Evolutionary conservation across 2,113 vertebrate genomes (phyloP).

Genomic region (Panthera uncia): DNA sequence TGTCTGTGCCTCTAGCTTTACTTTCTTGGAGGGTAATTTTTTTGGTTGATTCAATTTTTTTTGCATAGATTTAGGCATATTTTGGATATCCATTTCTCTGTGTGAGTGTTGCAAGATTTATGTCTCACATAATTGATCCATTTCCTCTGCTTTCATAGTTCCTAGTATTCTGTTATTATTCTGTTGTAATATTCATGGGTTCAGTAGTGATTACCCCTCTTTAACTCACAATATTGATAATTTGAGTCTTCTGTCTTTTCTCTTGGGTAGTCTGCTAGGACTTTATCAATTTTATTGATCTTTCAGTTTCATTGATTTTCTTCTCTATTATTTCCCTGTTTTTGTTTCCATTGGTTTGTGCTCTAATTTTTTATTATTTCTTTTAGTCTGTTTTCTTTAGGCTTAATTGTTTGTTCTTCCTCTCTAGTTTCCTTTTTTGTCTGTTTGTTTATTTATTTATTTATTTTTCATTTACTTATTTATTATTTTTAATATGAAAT

Average conservation of each 20-base stretch:
- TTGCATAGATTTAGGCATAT: background rate
- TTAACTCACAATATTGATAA: background rate
- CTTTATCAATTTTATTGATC: background rate
- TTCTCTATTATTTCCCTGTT: background rate
- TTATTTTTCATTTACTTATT: too few species aligned
- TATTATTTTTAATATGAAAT: too few species aligned
- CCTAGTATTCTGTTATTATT: background rate
- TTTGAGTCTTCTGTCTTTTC: background rate
- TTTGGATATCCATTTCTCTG: background rate
- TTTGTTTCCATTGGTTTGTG: background rate
- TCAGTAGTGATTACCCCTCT: background rate
- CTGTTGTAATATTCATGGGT: background rate
- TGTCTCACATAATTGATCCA: background rate
- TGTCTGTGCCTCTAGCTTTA: background rate
- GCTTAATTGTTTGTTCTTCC: background rate
- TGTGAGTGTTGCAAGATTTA: background rate
- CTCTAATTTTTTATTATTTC: constrained; percentile 10
- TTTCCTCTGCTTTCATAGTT: background rate
- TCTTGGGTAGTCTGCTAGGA: background rate
- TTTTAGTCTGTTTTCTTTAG: background rate
- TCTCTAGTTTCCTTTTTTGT: background rate
- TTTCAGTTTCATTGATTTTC: background rate
- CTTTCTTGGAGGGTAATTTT: background rate
- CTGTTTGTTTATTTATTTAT: too few species aligned
- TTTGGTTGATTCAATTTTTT: background rate